Percentiles rank a stretch among this genome's conserved stretches.
Evolutionary conservation across 2,888 invertebrate genomes (phyloP).

Genomic region (Synanthedon andrenaeformis): DNA sequence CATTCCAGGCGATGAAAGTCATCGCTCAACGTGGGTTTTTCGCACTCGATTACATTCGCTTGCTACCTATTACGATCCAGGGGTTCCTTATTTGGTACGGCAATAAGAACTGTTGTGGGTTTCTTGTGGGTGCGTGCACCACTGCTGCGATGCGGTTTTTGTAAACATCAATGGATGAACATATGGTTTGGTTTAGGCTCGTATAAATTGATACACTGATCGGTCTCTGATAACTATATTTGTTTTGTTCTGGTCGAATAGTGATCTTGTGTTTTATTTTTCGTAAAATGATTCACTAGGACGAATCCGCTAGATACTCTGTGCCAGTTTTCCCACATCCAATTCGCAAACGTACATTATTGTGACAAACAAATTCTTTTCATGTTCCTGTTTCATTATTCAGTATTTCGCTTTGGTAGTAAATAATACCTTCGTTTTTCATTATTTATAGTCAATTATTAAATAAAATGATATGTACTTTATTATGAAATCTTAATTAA

Average conservation of each 20-base stretch:
- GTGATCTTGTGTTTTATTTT: not conserved
- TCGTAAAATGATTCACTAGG: slow-evolving; percentile 24
- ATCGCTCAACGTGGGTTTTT: slow-evolving; percentile 32
- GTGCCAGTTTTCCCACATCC: slow-evolving; percentile 39
- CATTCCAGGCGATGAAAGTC: slow-evolving; percentile 63
- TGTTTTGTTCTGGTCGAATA: not conserved
- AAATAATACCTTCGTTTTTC: too few species aligned
- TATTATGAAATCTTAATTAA: not conserved
- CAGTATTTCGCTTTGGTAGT: slow-evolving; percentile 8
- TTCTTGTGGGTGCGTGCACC: slow-evolving; percentile 29
- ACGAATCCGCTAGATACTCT: slow-evolving; percentile 16
- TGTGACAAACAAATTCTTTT: slow-evolving; percentile 20
- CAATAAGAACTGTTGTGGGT: slow-evolving; percentile 27
- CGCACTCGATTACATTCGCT: slow-evolving; percentile 22
- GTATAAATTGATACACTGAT: not conserved
- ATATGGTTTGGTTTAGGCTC: slow-evolving; percentile 7
- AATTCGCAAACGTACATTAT: slow-evolving; percentile 11
- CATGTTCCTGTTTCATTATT: slow-evolving; percentile 18
- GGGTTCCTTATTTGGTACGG: slow-evolving; percentile 37
- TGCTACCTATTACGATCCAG: slow-evolving; percentile 24
- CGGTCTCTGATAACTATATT: not conserved
- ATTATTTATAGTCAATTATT: slow-evolving; percentile 8
- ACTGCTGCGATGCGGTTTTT: slow-evolving; percentile 18
- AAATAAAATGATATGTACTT: too few species aligned
- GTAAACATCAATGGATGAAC: slow-evolving; percentile 13